Base-by-base conservation (phyloP, 2,113 vertebrate species). In the Microcebus lehilahytsara region DNA sequence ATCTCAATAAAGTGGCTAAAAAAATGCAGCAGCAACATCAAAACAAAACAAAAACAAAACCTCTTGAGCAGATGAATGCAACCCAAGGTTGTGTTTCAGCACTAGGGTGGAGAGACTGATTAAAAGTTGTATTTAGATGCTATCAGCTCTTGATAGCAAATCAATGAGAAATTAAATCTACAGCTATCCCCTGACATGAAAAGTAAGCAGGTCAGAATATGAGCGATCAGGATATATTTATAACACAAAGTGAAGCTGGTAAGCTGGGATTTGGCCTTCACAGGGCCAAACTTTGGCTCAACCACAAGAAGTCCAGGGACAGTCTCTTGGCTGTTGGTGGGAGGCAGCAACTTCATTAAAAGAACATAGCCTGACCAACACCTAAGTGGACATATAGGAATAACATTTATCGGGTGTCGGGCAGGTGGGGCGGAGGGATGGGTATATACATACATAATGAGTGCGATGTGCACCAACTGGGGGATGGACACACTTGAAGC, bases 111-210 rank as follows among this genome's bases (percentile, higher is more conserved):
- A n/a, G 62, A 66, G 46, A 37, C 25, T 46, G 83, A 90, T n/a
- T 40, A 89, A 79, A 56, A 42, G 92, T 40, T 79, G 27, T 90
- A 46, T 86, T 69, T 40, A 87, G 95, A 84, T 69, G 20, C 87
- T 56, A 30, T 72, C 80, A 95, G 11, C 72, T 90, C 37, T 81
- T 90, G 80, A 77, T 30, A n/a, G 77, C 53, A 95, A 92, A 97
- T 91, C 93, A 85, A 62, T 88, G 81, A 91, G 19, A 96, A 95
- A 90, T 97, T 77, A 92, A 95, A 85, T 77, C 71, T 87, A 80
- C 13, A 83, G 66, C 53, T 86, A 66, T 37, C 27, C 22, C 53
- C 9, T 32, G 79, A 58, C 37, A 49, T 12, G 51, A 95, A 58
- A 87, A 91, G 74, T 11, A 83, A 85, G 74, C 49, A 69, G 40